A percentile compares a stretch with the other conserved stretches of the same genome.
Conservation (phyloP, 2,888 invertebrate genomes). For the Synanthedon andrenaeformis region DNA sequence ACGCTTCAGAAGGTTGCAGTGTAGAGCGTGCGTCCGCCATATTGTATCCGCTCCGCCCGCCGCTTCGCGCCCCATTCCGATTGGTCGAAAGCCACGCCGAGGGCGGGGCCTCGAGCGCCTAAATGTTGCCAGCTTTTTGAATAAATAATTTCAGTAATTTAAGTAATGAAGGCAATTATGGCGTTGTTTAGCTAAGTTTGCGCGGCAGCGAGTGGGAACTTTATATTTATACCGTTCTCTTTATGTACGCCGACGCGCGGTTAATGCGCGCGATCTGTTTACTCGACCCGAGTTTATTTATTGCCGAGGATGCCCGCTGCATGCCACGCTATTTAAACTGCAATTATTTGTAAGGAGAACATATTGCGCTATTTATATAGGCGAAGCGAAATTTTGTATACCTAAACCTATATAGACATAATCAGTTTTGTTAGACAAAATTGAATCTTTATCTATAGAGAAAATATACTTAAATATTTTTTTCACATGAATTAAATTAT, state of each 20-base stretch:
- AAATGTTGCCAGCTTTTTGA: conserved; percentile 71
- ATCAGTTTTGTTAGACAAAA: no score
- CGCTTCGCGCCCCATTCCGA: conserved; percentile 20
- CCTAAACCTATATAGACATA: no score
- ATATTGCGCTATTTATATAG: conserved; percentile 42
- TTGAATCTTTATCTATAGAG: no score
- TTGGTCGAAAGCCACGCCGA: conserved; percentile 30
- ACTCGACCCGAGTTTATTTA: conserved; percentile 51
- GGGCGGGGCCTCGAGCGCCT: conserved; percentile 44
- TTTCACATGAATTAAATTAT: no score
- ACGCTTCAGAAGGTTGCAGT: conserved; percentile 20
- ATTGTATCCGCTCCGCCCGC: conserved; percentile 55
- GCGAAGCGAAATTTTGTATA: not conserved
- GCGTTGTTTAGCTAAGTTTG: conserved; percentile 72
- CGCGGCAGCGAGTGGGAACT: conserved; percentile 66
- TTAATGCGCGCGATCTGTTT: conserved; percentile 70
- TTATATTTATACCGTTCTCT: conserved; percentile 70
- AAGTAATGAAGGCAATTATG: conserved; percentile 72
- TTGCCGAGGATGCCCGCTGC: conserved; percentile 55
- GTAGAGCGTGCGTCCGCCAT: conserved; percentile 44
- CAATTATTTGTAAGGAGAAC: conserved; percentile 64
- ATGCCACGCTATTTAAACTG: conserved; percentile 62
- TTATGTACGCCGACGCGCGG: conserved; percentile 69
- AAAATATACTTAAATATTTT: no score
- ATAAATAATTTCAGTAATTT: conserved; percentile 72